Evolutionary conservation across 2,888 invertebrate species (phyloP), one percentile per base, ranked within the genome.

Genomic region (Elegia similella): DNA sequence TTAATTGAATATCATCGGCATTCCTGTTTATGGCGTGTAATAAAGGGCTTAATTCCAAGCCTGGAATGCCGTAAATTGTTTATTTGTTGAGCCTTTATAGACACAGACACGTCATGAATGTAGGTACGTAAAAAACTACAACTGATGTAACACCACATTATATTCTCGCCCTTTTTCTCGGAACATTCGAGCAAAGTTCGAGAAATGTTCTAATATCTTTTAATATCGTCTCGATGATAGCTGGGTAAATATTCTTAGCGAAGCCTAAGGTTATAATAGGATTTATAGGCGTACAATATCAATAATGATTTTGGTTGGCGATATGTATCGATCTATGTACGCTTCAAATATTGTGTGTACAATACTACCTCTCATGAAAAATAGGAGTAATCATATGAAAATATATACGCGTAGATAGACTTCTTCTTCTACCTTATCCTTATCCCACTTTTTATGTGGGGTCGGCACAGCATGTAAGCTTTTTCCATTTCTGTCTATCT

Each of bases 181-280:
- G 74, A 69, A 72, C 72, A 69, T 67, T 64, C 63, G 61, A 62
- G 65, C 67, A 67, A 66, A 64, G 68, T 69, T 75, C 70, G 70
- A 74, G 73, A 76, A 80, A 81, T 79, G 78, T 84, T 82, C 83
- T 84, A 84, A 82, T 81, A 78, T 76, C 75, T 82, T 78, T 47
- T 82, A 80, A 82, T 84, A 82, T 78, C 75, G 73, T 68, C 66
- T 64, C 64, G 56, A 65, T 72, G 71, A 80, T 78, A 71, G 75
- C 68, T 76, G 69, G 75, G 75, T 77, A 81, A 82, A 83, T 73
- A 81, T 80, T 75, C 69, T 74, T 69, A 69, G 69, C 63, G 64
- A 23, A 63, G 70, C 59, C 72, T 75, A 68, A 62, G 67, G 70
- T 74, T 78, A 75, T 81, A n/a, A n/a, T n/a, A n/a, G n/a, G n/a